Conservation (phyloP, 53 echinoderm and acorn worm genomes). For the Patiria pectinifera region DNA sequence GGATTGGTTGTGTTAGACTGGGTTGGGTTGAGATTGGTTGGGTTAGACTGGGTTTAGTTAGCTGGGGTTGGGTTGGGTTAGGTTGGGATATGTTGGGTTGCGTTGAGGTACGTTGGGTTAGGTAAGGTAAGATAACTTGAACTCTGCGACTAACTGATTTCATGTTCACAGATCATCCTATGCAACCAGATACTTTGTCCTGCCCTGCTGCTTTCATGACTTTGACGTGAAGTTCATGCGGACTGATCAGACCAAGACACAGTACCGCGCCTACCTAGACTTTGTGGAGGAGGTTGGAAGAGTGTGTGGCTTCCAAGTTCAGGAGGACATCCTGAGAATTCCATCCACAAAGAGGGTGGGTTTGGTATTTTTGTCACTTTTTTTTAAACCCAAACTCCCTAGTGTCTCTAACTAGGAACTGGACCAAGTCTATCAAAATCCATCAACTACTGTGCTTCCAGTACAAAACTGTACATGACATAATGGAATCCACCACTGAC, state of each 20-base stretch:
- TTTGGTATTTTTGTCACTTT: neutral
- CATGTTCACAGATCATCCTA: slow-evolving; percentile 71
- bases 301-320: slow-evolving; percentile 85
- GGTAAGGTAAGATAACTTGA: too few species aligned
- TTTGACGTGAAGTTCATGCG: slow-evolving; percentile 85
- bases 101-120: neutral
- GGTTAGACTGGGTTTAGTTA: neutral
- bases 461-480: too few species aligned
- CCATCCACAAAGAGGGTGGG: slow-evolving; percentile 93
- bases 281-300: slow-evolving; percentile 81
- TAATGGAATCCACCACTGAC: too few species aligned
- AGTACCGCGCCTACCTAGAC: slow-evolving; percentile 89
- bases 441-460: too few species aligned
- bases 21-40: neutral
- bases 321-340: slow-evolving; percentile 90
- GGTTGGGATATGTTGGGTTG: neutral
- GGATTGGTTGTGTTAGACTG: too few species aligned
- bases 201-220: slow-evolving; percentile 97
- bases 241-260: slow-evolving; percentile 68
- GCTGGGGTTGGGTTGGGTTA: neutral
- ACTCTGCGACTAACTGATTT: neutral
- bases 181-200: slow-evolving; percentile 83
- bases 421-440: too few species aligned
- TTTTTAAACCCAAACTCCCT: neutral
- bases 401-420: too few species aligned